Evolutionary conservation across 2,113 vertebrate species (phyloP), one percentile per base, ranked within the genome.

Genomic region (Gavialis gangeticus): DNA sequence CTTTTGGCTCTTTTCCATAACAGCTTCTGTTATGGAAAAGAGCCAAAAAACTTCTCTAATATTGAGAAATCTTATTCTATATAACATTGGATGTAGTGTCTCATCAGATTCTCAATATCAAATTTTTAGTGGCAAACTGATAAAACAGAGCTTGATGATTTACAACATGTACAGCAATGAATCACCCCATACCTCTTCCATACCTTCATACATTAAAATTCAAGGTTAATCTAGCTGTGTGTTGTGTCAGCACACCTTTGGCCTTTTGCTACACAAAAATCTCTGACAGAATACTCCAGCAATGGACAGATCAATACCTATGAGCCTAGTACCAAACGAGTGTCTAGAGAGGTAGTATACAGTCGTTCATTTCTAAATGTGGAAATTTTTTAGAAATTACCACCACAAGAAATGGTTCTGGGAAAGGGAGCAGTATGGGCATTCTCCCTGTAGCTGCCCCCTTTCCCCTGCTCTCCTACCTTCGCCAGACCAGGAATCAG

Each of bases 241-340:
- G 2, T 75, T 16, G 11, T 18, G n/a, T 90, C 75, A 90, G 16
- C 87, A 93, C 71, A 88, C 75, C 46, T 82, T 91, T 86, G 69
- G 87, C 60, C 28, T 34, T 92, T 30, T 83, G 14, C 82, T 22
- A 7, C 37, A 14, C 66, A 55, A 82, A 85, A 92, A 87, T 84
- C 75, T 3, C 62, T 80, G 89, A 90, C 10, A 22, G 46, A 62
- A 92, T 89, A 56, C 27, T 84, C 28, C 28, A 10, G 6, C 56
- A 21, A 16, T 0, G 0, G 14, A 10, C 67, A 67, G 80, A 82
- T 94, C 87, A 60, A 34, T 91, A 59, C 28, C 55, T 78, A 54
- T 60, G 34, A 84, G 30, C 28, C 13, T 27, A 46, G 73, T 58
- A 84, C 57, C 73, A 82, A 83, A 4, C 10, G 1, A 16, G 58